Percentiles rank a stretch among this genome's conserved stretches.
phyloP scores from a whole-genome alignment of 2,888 invertebrate genomes.

The Disparrhopalites patrizii region DNA sequence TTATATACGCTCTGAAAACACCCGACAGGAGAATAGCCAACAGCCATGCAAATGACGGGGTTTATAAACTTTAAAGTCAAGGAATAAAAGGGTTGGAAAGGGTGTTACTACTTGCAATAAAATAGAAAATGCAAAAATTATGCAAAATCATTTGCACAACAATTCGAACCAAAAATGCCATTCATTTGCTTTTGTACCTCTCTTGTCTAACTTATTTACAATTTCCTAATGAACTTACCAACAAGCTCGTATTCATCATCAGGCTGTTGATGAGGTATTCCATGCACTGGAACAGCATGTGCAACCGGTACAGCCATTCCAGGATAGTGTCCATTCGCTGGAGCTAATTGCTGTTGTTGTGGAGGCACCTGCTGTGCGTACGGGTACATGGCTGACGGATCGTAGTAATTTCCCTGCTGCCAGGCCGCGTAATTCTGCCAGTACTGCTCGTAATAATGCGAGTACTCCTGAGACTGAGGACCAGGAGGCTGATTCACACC shows the following conservation, averaged over 20 bases:
- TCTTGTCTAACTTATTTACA: not conserved
- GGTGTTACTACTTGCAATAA: no score
- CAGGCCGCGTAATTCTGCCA: conserved; percentile 83
- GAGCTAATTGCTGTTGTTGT: conserved; percentile 12
- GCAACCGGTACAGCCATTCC: conserved; percentile 29
- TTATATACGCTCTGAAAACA: no score
- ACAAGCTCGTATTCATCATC: conserved; percentile 49
- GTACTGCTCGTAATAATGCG: conserved; percentile 55
- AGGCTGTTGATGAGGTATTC: conserved; percentile 36
- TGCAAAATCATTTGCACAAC: not conserved
- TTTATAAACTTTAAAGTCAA: no score
- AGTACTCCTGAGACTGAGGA: conserved; percentile 38
- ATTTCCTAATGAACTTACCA: conserved; percentile 39
- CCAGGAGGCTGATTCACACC: conserved; percentile 22
- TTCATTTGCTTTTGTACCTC: not conserved
- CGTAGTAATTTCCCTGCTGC: conserved; percentile 56
- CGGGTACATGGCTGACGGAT: conserved; percentile 44
- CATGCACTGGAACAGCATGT: conserved; percentile 24
- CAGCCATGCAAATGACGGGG: no score
- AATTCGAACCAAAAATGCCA: not conserved
- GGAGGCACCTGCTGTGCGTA: conserved; percentile 38
- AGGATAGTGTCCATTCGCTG: conserved; percentile 26
- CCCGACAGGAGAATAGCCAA: no score
- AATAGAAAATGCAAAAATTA: conserved; percentile 10
- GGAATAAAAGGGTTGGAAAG: no score